Evolutionary conservation across 2,888 invertebrate species (phyloP).

Genomic region (Latheticus oryzae): DNA sequence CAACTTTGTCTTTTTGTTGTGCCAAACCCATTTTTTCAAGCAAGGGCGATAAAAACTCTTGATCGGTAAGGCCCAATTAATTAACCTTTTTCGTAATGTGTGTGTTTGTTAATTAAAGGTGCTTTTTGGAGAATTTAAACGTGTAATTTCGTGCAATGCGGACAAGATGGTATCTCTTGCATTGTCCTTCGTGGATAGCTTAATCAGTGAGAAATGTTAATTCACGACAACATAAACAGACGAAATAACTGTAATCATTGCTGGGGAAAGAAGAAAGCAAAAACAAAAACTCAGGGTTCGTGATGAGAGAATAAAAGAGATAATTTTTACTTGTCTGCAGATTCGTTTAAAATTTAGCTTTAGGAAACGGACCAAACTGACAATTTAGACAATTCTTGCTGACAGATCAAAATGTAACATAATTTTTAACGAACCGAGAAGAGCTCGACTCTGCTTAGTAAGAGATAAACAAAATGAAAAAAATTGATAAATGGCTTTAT

Average conservation of each 20-base stretch:
- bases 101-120: background rate
- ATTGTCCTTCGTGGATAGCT: conserved; percentile 29
- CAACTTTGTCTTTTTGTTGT: no score
- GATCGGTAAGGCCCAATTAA: no score
- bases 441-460: background rate
- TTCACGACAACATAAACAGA: conserved; percentile 15
- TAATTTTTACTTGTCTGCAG: conserved; percentile 40
- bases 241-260: conserved; percentile 37
- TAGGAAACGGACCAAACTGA: conserved; percentile 20
- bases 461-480: background rate
- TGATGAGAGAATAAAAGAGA: conserved; percentile 40
- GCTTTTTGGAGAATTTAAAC: conserved; percentile 17
- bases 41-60: no score
- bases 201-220: conserved; percentile 16
- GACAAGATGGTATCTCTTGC: conserved; percentile 26
- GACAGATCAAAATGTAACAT: conserved; percentile 42
- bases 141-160: conserved; percentile 21
- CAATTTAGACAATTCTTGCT: conserved; percentile 34
- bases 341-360: conserved; percentile 34
- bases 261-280: conserved; percentile 3
- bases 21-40: background rate
- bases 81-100: no score
- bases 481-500: conserved; percentile 4
- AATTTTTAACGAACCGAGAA: conserved; percentile 21
- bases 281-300: conserved; percentile 19